Evolutionary conservation across 2,113 vertebrate species (phyloP).

Genomic region (Rhea pennata): DNA sequence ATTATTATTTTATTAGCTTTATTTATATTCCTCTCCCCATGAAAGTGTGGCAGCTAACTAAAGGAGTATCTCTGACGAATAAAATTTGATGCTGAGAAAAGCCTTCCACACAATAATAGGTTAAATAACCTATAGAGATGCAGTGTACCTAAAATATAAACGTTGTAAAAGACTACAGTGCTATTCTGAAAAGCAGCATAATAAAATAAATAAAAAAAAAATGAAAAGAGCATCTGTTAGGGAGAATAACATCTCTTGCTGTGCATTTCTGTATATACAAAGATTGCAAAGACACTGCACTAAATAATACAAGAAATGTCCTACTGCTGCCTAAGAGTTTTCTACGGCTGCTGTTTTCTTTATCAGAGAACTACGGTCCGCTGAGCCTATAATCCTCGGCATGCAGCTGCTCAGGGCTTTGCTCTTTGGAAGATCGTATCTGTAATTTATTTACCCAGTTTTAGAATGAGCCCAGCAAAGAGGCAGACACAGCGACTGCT

Average conservation of each 20-base stretch:
- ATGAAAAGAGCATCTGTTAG: not conserved
- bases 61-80: not conserved
- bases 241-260: not conserved
- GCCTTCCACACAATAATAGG: not conserved
- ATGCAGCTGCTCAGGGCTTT: not conserved
- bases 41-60: constrained; percentile 48
- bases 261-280: not conserved
- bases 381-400: not conserved
- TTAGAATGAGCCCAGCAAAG: not conserved
- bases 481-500: fast-evolving
- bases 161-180: fast-evolving
- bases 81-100: not conserved
- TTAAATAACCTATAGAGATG: not conserved
- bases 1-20: not conserved
- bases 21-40: constrained; percentile 15
- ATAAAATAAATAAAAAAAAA: not conserved
- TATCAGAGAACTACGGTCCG: not conserved
- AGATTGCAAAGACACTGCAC: not conserved
- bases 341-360: not conserved
- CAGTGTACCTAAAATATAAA: not conserved
- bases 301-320: constrained; percentile 4
- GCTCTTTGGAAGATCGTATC: not conserved
- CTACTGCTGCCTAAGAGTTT: not conserved
- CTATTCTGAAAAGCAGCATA: not conserved
- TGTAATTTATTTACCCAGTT: constrained; percentile 16